These are phyloP conservation scores for Rhea pennata DNA, from an alignment of 2,113 vertebrate species.

Conservation along the genomic window DNA sequence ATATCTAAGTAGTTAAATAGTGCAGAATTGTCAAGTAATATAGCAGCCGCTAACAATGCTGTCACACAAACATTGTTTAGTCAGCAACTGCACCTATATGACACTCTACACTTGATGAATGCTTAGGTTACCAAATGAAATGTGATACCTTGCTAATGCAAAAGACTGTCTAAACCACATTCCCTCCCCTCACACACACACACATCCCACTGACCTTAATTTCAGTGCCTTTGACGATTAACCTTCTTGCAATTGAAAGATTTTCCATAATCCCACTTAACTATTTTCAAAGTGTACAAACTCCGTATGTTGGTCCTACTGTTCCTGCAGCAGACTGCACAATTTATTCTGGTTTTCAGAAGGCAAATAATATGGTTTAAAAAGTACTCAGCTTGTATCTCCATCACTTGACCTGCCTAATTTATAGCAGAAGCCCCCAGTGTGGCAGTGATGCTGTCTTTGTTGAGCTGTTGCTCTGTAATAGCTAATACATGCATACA, in stretches of 20 bases:
- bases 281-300: slow-evolving; percentile 24
- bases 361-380: slow-evolving; percentile 53
- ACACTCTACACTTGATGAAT: slow-evolving; percentile 64
- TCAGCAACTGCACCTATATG: slow-evolving; percentile 67
- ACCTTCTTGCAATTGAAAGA: slow-evolving; percentile 10
- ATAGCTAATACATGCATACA: slow-evolving; percentile 70
- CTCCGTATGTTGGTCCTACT: not conserved
- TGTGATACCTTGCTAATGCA: slow-evolving; percentile 52
- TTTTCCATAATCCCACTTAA: slow-evolving; percentile 34
- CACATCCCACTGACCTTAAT: not conserved
- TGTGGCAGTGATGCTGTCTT: not conserved
- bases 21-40: slow-evolving; percentile 39
- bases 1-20: slow-evolving; percentile 25
- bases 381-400: not conserved
- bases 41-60: slow-evolving; percentile 48
- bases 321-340: slow-evolving; percentile 20
- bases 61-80: slow-evolving; percentile 62
- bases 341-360: slow-evolving; percentile 3
- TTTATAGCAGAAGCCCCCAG: slow-evolving; percentile 43
- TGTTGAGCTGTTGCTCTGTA: slow-evolving; percentile 37
- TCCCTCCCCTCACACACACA: not conserved
- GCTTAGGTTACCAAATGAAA: slow-evolving; percentile 72
- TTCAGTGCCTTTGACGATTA: slow-evolving; percentile 20
- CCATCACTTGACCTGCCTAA: slow-evolving; percentile 65
- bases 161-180: slow-evolving; percentile 3